Evolutionary conservation across 2,113 vertebrate species (phyloP).

Genomic region (Nestor notabilis): DNA sequence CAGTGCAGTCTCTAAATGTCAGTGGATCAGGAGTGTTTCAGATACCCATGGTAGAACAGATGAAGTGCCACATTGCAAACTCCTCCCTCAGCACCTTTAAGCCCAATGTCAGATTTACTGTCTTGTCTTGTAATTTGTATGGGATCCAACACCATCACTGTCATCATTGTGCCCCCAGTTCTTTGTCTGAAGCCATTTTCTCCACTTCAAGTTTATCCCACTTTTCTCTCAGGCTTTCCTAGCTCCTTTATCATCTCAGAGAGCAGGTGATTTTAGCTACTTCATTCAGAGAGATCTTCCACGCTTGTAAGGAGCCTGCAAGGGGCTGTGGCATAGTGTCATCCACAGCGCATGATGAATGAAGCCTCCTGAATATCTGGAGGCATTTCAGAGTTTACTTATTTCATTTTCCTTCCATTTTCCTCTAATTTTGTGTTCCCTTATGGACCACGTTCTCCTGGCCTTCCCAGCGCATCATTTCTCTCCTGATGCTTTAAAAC

Average conservation of each 20-base stretch:
- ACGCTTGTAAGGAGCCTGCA: neutral
- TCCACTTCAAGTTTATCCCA: neutral
- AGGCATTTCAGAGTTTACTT: neutral
- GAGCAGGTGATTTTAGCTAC: neutral
- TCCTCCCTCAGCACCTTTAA: neutral
- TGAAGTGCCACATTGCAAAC: neutral
- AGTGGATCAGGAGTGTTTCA: neutral
- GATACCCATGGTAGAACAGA: neutral
- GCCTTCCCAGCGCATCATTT: neutral
- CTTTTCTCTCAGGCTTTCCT: neutral
- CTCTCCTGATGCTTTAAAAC: neutral
- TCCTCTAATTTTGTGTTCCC: neutral
- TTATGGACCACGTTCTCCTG: fast-evolving
- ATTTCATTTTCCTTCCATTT: neutral
- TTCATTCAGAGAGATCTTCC: neutral
- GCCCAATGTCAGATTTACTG: neutral
- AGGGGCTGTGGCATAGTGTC: neutral
- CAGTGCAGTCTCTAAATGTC: neutral
- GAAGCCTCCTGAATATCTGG: neutral
- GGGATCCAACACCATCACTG: neutral
- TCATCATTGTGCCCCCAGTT: neutral
- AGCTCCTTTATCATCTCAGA: neutral
- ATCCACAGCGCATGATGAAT: neutral
- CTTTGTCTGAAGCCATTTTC: neutral
- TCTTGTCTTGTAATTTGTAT: neutral